A percentile compares a stretch with the other conserved stretches of the same genome.
Conservation (phyloP, 2,113 vertebrate genomes). For the Oreocharis arfaki region DNA sequence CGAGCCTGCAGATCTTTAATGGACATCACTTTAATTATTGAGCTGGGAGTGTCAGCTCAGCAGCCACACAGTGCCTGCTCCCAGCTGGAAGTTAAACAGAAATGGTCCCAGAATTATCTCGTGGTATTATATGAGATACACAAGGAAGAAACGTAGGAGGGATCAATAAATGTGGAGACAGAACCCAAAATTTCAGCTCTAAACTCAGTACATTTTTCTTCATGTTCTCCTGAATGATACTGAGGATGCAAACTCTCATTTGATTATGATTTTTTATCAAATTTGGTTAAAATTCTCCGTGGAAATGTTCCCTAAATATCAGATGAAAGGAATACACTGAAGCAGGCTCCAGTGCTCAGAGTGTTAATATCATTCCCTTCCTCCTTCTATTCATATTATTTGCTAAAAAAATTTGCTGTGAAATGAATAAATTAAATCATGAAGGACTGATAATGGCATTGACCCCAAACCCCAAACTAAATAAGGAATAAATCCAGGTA, state of each 20-base stretch:
- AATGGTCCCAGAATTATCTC: neutral
- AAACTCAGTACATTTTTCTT: neutral
- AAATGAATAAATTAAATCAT: neutral
- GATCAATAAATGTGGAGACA: neutral
- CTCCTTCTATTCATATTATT: neutral
- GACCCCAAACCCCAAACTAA: neutral
- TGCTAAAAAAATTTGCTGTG: neutral
- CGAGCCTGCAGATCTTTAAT: neutral
- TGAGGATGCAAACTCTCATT: neutral
- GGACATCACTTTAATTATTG: constrained; percentile 23
- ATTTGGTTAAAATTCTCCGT: neutral
- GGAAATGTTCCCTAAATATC: neutral
- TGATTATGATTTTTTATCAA: neutral
- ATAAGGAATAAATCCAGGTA: neutral
- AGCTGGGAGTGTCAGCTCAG: neutral
- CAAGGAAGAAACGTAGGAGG: neutral
- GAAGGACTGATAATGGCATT: neutral
- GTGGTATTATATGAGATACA: neutral
- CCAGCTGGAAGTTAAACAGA: neutral
- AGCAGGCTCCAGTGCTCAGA: neutral
- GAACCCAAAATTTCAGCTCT: neutral
- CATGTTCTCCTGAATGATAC: neutral
- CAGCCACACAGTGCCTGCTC: neutral
- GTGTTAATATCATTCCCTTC: neutral
- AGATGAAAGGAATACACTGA: neutral